A percentile compares a stretch with the other conserved stretches of the same genome.
Conservation (phyloP, 2,888 invertebrate species). For the Limnephilus auricula region DNA sequence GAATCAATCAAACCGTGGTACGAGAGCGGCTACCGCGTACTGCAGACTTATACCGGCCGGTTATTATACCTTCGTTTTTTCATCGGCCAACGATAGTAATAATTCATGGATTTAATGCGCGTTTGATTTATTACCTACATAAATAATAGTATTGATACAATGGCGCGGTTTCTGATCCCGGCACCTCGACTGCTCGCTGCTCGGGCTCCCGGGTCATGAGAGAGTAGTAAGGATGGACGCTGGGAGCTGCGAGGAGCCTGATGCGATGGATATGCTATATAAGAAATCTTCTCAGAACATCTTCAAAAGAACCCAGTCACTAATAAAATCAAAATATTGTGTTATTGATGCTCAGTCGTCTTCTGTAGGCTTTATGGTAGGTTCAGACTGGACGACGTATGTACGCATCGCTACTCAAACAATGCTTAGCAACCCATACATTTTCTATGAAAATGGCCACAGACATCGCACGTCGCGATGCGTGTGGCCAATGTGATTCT, state of each 20-base stretch:
- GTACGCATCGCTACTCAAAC: no score
- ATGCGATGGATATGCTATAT: not conserved
- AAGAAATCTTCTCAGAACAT: not conserved
- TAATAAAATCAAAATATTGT: not conserved
- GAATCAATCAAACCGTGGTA: constrained; percentile 27
- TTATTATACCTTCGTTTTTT: constrained; percentile 54
- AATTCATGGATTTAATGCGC: constrained; percentile 63
- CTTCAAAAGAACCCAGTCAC: not conserved
- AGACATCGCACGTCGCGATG: no score
- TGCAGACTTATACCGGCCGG: constrained; percentile 20
- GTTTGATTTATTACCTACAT: constrained; percentile 64
- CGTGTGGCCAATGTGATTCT: no score
- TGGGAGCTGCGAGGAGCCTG: constrained; percentile 6
- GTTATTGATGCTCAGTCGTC: no score
- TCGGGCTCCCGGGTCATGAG: constrained; percentile 59
- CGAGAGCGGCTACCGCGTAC: constrained; percentile 55
- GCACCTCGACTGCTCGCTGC: constrained; percentile 29
- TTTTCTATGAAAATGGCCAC: no score
- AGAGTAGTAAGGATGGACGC: constrained; percentile 25
- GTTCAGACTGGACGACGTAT: no score
- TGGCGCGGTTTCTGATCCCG: constrained; percentile 60
- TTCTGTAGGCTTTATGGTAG: no score
- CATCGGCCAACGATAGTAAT: constrained; percentile 41
- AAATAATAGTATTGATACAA: constrained; percentile 66
- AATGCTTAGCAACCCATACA: no score